Percentiles rank a stretch among this genome's conserved stretches.
phyloP scores from a whole-genome alignment of 2,113 vertebrate species.

The Tursiops truncatus region DNA sequence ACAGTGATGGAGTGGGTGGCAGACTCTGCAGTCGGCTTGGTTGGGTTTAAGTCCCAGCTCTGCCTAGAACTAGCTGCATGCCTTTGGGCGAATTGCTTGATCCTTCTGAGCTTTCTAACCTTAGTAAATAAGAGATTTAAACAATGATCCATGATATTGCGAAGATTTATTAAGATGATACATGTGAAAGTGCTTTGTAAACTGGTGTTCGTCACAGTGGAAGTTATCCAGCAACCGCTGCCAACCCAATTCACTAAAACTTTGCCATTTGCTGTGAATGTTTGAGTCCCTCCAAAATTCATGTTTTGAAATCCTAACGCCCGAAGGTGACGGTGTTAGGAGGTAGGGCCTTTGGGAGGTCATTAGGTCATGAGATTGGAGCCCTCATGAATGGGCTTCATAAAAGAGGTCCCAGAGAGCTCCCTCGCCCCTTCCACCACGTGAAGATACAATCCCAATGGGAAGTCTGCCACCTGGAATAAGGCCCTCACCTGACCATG shows the following conservation, averaged over 20 bases:
- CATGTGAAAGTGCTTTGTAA: background rate
- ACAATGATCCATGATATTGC: background rate
- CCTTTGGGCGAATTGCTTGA: background rate
- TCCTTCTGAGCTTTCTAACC: background rate
- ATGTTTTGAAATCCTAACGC: background rate
- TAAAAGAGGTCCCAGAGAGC: background rate
- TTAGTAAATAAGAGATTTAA: background rate
- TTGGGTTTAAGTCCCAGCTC: background rate
- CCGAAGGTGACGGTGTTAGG: background rate
- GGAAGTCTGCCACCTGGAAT: background rate
- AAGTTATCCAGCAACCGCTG: background rate
- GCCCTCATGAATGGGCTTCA: background rate
- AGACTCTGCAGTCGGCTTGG: background rate
- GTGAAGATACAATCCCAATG: too few species aligned
- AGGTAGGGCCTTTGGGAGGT: background rate
- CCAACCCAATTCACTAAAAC: background rate
- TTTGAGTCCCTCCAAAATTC: background rate
- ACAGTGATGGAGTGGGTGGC: too few species aligned
- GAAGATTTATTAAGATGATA: background rate
- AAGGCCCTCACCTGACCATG: background rate
- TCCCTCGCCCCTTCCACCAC: background rate
- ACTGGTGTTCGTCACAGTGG: background rate
- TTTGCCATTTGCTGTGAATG: background rate
- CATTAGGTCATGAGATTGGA: background rate
- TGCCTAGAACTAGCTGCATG: background rate